Evolutionary conservation across 2,888 invertebrate species (phyloP), one percentile per base, ranked within the genome.

Genomic region (Eupeodes latifasciatus): DNA sequence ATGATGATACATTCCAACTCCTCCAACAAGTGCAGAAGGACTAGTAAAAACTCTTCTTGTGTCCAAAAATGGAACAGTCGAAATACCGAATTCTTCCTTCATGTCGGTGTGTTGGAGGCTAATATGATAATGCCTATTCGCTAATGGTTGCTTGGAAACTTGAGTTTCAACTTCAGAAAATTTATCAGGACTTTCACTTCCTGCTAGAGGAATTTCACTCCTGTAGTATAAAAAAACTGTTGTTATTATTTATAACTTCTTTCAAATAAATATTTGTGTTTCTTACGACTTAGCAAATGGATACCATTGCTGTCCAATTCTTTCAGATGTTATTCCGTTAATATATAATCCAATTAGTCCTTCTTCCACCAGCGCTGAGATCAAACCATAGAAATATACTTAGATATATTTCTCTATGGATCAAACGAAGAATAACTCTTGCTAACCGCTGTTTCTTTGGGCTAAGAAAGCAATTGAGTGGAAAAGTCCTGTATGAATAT

Each of bases 31-130:
- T 67, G 51, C 9, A 36, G 67, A 6, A 6, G 67, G 67, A 7
- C n/a, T 0, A 16, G 36, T 10, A n/a, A 2, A 9, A 36, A 67
- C 51, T 16, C 16, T 34, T 51, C 67, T 53, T 0, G n/a, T 16
- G 11, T 67, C 67, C 6, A 67, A 9, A 0, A 1, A 51, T 34
- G 67, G 67, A 5, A 27, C 0, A 10, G 67, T 67, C 6, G 67
- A 6, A 11, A 5, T 10, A 16, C 67, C 67, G 4, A 67, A 16
- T 16, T 67, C 67, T 6, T 67, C 53, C 2, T 51, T 51, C 34
- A 67, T 34, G 16, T 51, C 51, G n/a, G 67, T 10, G n/a, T n/a
- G n/a, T 67, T 67, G 67, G 12, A 67, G 34, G 7, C 11, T 36
- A 3, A 67, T n/a, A 6, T n/a, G n/a, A 3, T 11, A 36, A 10